A percentile compares a stretch with the other conserved stretches of the same genome.
Evolutionary conservation across 2,888 invertebrate species (phyloP).

Genomic region (Anticlea derivata): DNA sequence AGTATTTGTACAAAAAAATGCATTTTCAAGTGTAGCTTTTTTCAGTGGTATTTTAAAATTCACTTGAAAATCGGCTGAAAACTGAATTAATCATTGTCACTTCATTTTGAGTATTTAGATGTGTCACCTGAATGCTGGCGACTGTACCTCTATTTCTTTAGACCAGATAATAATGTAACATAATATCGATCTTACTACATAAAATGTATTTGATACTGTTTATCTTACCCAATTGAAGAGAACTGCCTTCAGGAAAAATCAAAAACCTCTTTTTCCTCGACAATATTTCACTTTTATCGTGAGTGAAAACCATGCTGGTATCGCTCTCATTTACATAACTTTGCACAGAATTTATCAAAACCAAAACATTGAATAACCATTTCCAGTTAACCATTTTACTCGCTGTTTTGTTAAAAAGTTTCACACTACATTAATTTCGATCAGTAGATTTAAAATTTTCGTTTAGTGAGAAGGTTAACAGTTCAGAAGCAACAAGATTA

Average conservation of each 20-base stretch:
- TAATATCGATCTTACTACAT: no score
- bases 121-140: no score
- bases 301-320: conserved; percentile 28
- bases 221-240: conserved; percentile 82
- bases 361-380: not conserved
- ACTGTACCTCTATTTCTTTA: no score
- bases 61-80: no score
- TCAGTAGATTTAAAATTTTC: not conserved
- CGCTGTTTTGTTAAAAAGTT: not conserved
- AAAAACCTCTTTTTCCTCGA: conserved; percentile 83
- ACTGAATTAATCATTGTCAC: no score
- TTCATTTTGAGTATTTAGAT: no score
- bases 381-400: conserved; percentile 6
- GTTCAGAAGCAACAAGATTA: conserved; percentile 26
- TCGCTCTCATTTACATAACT: conserved; percentile 29
- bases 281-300: conserved; percentile 53
- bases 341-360: conserved; percentile 26
- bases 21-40: no score
- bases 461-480: conserved; percentile 4
- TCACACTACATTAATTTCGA: not conserved
- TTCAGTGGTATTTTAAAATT: no score
- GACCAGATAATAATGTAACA: no score
- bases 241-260: conserved; percentile 85
- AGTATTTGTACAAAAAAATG: no score
- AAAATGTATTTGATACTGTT: not conserved